phyloP scores from a whole-genome alignment of 2,888 invertebrate species.

The Ctenicera cuprea region DNA sequence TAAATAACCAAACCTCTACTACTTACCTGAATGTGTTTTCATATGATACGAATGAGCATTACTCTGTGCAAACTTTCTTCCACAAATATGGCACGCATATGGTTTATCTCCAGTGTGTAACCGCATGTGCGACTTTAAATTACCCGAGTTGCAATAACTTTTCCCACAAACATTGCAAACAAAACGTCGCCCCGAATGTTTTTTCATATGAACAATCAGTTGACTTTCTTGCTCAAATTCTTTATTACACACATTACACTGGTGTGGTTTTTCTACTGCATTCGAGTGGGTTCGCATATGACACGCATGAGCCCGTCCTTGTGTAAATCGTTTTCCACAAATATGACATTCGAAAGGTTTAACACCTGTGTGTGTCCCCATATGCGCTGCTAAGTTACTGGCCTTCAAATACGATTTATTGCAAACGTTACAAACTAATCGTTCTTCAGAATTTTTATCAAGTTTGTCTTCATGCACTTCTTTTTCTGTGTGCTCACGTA shows the following conservation, averaged over 20 bases:
- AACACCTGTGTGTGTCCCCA: conserved; percentile 62
- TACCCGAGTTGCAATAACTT: conserved; percentile 62
- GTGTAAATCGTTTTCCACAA: conserved; percentile 62
- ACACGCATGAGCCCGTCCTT: conserved; percentile 62
- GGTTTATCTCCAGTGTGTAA: conserved; percentile 62
- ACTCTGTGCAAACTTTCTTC: conserved; percentile 61
- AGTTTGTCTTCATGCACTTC: conserved; percentile 41
- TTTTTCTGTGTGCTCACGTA: conserved; percentile 56
- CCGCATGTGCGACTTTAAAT: conserved; percentile 58
- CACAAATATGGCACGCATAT: conserved; percentile 63
- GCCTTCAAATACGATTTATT: conserved; percentile 63
- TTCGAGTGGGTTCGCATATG: conserved; percentile 63
- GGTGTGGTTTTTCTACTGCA: conserved; percentile 51
- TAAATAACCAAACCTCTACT: background rate
- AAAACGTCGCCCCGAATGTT: conserved; percentile 56
- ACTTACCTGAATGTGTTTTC: conserved; percentile 59
- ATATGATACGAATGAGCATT: conserved; percentile 60
- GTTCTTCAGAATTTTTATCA: conserved; percentile 34
- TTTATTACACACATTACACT: conserved; percentile 61
- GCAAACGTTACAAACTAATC: conserved; percentile 60
- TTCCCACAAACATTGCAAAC: conserved; percentile 62
- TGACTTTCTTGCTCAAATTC: conserved; percentile 60
- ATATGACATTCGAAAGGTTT: conserved; percentile 61
- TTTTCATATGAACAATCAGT: conserved; percentile 60
- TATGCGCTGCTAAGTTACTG: conserved; percentile 62